phyloP scores from a whole-genome alignment of 2,888 invertebrate species.

The Agrotis puta region DNA sequence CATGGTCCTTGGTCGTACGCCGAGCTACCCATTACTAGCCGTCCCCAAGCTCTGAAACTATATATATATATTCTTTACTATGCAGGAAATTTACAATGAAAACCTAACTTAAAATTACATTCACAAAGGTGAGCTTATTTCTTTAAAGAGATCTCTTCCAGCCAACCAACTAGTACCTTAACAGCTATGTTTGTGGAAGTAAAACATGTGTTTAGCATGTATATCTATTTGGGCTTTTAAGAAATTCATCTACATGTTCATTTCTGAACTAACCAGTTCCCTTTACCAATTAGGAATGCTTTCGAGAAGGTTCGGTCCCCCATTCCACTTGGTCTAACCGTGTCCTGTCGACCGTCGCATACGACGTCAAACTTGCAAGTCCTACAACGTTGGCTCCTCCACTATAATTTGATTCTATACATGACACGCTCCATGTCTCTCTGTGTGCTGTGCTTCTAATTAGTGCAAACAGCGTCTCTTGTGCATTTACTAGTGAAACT shows the following conservation, averaged over 20 bases:
- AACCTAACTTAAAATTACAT: too few species aligned
- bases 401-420: conserved; percentile 38
- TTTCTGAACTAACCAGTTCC: background rate
- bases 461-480: conserved; percentile 24
- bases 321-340: conserved; percentile 3
- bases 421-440: conserved; percentile 14
- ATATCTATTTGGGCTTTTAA: background rate
- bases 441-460: conserved; percentile 19
- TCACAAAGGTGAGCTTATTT: too few species aligned
- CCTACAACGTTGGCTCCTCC: conserved; percentile 4
- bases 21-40: too few species aligned
- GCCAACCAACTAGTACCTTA: too few species aligned
- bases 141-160: too few species aligned
- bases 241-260: background rate
- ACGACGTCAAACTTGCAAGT: background rate
- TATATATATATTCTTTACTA: too few species aligned
- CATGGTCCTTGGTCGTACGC: too few species aligned
- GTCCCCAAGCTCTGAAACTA: too few species aligned
- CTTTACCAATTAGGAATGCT: conserved; percentile 18
- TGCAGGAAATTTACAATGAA: too few species aligned
- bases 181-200: background rate
- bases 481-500: background rate
- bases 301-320: background rate
- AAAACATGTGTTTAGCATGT: background rate
- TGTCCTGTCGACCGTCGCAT: conserved; percentile 8